phyloP scores from a whole-genome alignment of 2,113 vertebrate species.

The Morone saxatilis region DNA sequence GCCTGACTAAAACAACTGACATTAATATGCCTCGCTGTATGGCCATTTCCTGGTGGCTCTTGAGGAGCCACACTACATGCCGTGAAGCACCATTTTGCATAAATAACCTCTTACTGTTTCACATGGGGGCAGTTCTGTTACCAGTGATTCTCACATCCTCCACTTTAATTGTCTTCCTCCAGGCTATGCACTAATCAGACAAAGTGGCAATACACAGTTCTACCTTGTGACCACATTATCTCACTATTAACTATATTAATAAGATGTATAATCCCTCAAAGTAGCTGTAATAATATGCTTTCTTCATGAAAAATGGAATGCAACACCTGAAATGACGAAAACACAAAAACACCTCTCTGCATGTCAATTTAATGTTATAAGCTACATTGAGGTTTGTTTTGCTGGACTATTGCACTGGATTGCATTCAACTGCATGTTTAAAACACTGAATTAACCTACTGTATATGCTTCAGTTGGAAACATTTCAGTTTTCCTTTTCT shows the following conservation, averaged over 20 bases:
- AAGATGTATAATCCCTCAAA: neutral
- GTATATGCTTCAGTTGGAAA: neutral
- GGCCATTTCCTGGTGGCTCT: neutral
- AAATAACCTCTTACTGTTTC: neutral
- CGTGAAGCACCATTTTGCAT: neutral
- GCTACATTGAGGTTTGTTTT: neutral
- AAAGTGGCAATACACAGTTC: neutral
- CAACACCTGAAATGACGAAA: neutral
- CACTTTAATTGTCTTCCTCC: neutral
- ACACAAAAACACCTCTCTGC: neutral
- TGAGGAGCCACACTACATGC: neutral
- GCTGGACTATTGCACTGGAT: neutral
- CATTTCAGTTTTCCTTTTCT: slow-evolving; percentile 13
- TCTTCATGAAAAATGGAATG: no score
- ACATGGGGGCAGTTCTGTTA: neutral
- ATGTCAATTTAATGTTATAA: neutral
- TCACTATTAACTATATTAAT: neutral
- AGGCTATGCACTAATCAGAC: neutral
- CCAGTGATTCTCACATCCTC: neutral
- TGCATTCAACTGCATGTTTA: neutral
- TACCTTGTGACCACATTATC: neutral
- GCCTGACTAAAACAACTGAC: neutral
- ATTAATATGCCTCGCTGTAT: neutral
- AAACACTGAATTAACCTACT: neutral
- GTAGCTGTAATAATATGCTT: neutral